Conservation (phyloP, 2,113 vertebrate genomes). For the Pomatorhinus ruficollis region DNA sequence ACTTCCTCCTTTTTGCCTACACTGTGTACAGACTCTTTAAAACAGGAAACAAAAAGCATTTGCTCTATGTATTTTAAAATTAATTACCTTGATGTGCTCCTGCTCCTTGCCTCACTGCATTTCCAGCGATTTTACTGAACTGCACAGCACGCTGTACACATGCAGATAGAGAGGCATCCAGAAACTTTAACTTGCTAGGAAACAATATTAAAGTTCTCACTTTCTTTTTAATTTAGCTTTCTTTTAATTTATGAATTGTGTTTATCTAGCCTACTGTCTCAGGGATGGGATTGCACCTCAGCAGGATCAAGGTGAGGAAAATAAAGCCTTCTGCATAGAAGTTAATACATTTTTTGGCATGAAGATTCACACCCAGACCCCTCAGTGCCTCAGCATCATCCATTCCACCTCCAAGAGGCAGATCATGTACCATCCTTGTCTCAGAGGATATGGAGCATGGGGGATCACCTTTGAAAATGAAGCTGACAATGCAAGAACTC, state of each 20-base stretch:
- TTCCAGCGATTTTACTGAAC: background rate
- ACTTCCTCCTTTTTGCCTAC: background rate
- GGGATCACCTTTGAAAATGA: background rate
- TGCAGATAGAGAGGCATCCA: background rate
- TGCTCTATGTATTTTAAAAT: background rate
- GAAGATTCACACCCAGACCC: background rate
- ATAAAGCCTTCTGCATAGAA: background rate
- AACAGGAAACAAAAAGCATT: background rate
- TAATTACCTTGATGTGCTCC: background rate
- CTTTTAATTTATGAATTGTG: background rate
- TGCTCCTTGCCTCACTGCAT: background rate
- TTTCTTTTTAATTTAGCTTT: background rate
- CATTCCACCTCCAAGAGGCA: background rate
- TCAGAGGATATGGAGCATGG: background rate
- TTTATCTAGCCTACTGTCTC: background rate
- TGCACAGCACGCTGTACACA: background rate
- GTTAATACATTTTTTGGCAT: background rate
- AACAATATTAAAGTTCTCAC: background rate
- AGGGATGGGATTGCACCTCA: background rate
- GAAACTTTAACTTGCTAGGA: background rate
- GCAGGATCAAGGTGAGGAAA: background rate
- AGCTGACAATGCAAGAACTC: background rate
- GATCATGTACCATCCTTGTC: fast-evolving
- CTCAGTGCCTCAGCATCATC: background rate
- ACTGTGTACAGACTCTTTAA: background rate